A percentile compares a stretch with the other conserved stretches of the same genome.
These are phyloP conservation scores for Asobara japonica DNA, from an alignment of 1,140 invertebrate genomes.

Conservation along the genomic window DNA sequence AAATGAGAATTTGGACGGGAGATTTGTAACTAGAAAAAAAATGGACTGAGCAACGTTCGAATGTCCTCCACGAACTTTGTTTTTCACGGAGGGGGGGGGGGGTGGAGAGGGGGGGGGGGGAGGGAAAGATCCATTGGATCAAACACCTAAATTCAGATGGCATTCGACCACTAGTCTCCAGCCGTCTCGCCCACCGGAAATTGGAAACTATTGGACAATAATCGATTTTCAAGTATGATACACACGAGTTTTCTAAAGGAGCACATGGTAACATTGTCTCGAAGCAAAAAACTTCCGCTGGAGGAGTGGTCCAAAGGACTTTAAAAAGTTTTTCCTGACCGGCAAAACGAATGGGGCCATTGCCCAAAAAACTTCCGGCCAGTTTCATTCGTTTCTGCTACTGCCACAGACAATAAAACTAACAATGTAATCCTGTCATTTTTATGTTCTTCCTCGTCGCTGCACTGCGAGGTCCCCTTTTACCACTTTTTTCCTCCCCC, in stretches of 20 bases:
- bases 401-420: slow-evolving; percentile 16
- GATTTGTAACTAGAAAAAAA: no score
- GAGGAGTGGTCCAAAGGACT: background rate
- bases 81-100: no score
- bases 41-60: no score
- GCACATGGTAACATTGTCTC: background rate
- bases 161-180: no score
- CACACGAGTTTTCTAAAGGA: background rate
- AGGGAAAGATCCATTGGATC: no score
- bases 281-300: slow-evolving; percentile 1
- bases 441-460: slow-evolving; percentile 8
- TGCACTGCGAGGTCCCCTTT: no score
- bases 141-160: no score
- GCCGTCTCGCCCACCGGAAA: no score
- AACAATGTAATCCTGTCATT: slow-evolving; percentile 7
- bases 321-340: background rate
- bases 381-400: slow-evolving; percentile 2
- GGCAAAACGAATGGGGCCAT: slow-evolving; percentile 3
- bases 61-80: no score
- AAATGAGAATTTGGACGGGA: background rate
- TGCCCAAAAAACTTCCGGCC: background rate
- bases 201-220: background rate
- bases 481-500: background rate
- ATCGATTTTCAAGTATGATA: slow-evolving; percentile 27
- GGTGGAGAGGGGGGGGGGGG: no score